Evolutionary conservation across 2,888 invertebrate species (phyloP), one percentile per base, ranked within the genome.

Genomic region (Lithophane socia): DNA sequence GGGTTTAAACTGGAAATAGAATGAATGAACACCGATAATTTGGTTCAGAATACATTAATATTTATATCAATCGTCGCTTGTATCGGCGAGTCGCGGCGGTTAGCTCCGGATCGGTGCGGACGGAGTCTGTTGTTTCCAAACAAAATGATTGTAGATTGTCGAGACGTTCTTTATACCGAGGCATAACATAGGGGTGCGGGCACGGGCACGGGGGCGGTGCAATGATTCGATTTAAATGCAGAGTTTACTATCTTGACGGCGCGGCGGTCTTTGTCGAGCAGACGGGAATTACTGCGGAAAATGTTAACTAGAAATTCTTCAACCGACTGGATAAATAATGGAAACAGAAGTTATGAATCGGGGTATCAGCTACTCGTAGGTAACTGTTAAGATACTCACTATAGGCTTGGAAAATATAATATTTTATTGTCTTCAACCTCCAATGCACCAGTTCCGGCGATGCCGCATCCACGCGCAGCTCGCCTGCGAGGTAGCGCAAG

Each of bases 201-300:
- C 0, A n/a, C 10, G n/a, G 9, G 49, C 7, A 24, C 29, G n/a
- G 37, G 24, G 42, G n/a, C n/a, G 37, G 42, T 73, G 73, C 84
- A 79, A 82, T 80, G 72, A 82, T 77, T 77, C 80, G 69, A 79
- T 83, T 77, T 84, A 75, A 83, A 86, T 88, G 77, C 80, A 84
- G 75, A 80, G 73, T 79, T 76, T 74, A 75, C 68, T 74, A 70
- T 67, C 58, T 49, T 56, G 54, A 66, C 29, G 29, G 29, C 29
- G 29, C 66, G 24, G 63, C 54, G 56, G 58, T 52, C 58, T 65
- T 77, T 64, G 66, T 65, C 60, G 49, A 56, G 63, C 60, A 66
- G n/a, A 52, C 16, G 24, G 37, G 65, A 60, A 58, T 70, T 60
- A 63, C 70, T 54, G 49, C 24, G 9, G 44, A 66, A 42, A 37